Conservation (phyloP, 2,113 vertebrate genomes). For the Regulus satrapa region DNA sequence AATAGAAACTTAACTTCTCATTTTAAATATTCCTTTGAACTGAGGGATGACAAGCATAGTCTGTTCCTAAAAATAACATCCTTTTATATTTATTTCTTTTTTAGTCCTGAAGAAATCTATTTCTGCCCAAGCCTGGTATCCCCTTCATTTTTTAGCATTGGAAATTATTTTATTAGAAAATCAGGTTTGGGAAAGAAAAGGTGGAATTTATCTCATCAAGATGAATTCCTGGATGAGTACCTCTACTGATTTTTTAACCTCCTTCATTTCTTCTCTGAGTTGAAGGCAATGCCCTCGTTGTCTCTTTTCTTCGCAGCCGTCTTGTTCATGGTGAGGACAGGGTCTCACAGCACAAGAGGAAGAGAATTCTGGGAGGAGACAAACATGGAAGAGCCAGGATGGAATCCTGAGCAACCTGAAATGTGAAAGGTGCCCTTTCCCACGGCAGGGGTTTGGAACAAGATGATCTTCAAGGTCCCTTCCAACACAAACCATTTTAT, state of each 20-base stretch:
- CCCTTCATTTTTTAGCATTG: background rate
- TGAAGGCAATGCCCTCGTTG: background rate
- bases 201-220: background rate
- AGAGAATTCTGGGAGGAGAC: background rate
- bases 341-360: background rate
- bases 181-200: background rate
- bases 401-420: background rate
- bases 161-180: background rate
- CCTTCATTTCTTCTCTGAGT: background rate
- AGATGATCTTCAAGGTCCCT: background rate
- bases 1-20: constrained; percentile 38
- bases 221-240: background rate
- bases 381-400: background rate
- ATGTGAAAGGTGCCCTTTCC: background rate
- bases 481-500: background rate
- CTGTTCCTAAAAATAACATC: constrained; percentile 10
- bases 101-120: background rate
- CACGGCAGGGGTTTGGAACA: accelerated
- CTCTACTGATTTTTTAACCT: background rate
- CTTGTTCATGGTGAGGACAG: background rate
- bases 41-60: background rate
- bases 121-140: background rate
- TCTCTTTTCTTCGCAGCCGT: background rate
- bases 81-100: background rate
- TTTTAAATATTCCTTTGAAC: constrained; percentile 53